Evolutionary conservation across 2,888 invertebrate species (phyloP).

Genomic region (Chorisops tibialis): DNA sequence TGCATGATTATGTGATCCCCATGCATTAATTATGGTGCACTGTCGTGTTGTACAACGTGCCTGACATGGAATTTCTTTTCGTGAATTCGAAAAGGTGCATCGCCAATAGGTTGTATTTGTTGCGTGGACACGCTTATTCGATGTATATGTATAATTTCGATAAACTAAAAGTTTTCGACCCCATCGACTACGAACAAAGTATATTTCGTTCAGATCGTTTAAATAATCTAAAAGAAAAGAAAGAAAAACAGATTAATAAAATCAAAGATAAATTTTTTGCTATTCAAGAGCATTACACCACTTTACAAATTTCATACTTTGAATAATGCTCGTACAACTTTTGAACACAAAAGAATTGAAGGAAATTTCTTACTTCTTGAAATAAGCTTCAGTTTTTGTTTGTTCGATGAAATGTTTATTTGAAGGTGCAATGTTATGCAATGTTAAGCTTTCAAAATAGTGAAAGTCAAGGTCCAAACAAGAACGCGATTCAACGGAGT

Average conservation of each 20-base stretch:
- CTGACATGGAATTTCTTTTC: slow-evolving; percentile 35
- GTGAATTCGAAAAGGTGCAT: slow-evolving; percentile 35
- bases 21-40: slow-evolving; percentile 35
- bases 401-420: no score
- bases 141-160: slow-evolving; percentile 36
- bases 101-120: slow-evolving; percentile 39
- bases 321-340: no score
- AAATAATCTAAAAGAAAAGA: not conserved
- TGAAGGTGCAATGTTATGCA: no score
- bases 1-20: slow-evolving; percentile 38
- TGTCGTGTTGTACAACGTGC: slow-evolving; percentile 37
- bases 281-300: no score
- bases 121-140: slow-evolving; percentile 36
- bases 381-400: no score
- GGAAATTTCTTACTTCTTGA: no score
- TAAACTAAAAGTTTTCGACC: slow-evolving; percentile 37
- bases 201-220: slow-evolving; percentile 18
- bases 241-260: not conserved
- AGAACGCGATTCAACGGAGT: no score
- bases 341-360: no score
- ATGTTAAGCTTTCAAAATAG: no score
- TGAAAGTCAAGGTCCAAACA: no score
- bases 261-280: no score
- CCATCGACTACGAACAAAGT: slow-evolving; percentile 38
- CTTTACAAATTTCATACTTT: no score